Conservation (phyloP, 2,113 vertebrate genomes). For the Fregetta grallaria region DNA sequence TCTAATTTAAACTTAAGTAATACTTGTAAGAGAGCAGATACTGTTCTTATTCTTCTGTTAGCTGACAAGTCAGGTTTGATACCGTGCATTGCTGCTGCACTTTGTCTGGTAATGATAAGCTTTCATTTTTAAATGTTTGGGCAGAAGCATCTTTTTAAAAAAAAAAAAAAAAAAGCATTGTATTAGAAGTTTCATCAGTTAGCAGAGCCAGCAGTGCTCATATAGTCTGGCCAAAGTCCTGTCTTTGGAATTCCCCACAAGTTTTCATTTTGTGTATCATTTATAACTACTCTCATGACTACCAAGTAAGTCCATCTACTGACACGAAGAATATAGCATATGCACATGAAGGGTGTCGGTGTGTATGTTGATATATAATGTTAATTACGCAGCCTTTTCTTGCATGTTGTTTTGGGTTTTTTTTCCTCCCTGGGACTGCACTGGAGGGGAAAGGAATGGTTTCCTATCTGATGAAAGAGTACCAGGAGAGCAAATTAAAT, state of each 20-base stretch:
- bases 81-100: neutral
- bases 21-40: neutral
- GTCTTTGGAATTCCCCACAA: neutral
- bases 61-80: neutral
- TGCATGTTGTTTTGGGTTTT: neutral
- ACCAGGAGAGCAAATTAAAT: neutral
- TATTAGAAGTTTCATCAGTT: neutral
- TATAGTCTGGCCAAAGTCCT: neutral
- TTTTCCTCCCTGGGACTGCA: neutral
- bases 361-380: neutral
- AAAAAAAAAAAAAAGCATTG: neutral
- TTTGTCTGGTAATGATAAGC: neutral
- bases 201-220: neutral
- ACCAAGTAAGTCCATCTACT: neutral
- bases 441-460: neutral
- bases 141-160: neutral
- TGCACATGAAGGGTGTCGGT: neutral
- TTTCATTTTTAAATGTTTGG: neutral
- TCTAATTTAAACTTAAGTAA: neutral
- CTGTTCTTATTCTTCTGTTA: neutral
- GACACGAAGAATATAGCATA: neutral
- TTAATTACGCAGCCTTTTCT: neutral
- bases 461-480: neutral
- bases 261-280: neutral
- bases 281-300: neutral